phyloP scores from a whole-genome alignment of 2,797 vertebrate genomes.

The Telmatherina bonti region DNA sequence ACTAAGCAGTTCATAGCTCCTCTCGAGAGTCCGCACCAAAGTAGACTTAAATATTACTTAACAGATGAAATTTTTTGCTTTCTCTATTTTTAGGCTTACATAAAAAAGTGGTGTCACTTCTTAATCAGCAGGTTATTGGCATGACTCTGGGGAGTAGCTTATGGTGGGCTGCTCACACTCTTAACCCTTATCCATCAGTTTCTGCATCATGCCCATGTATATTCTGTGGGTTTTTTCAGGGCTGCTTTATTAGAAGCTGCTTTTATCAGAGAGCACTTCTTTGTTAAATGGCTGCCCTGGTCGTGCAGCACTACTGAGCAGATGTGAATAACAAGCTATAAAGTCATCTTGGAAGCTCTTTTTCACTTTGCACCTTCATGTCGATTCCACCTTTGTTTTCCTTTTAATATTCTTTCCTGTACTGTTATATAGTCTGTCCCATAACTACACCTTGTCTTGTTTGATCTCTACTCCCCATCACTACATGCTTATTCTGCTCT shows the following conservation, averaged over 20 bases:
- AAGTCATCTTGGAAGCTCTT: not conserved
- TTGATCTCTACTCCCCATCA: not conserved
- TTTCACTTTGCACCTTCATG: not conserved
- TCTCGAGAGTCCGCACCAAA: not conserved
- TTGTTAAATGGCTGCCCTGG: not conserved
- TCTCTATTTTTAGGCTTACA: not conserved
- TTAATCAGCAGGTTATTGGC: conserved; percentile 26
- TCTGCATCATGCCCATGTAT: not conserved
- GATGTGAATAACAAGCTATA: conserved; percentile 9
- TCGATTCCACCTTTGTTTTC: not conserved
- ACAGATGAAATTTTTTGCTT: conserved; percentile 6
- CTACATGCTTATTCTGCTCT: conserved; percentile 2
- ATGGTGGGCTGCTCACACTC: conserved; percentile 16
- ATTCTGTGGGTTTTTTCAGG: not conserved
- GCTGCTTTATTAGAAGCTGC: conserved; percentile 1
- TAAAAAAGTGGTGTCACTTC: not conserved
- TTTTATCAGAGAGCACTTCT: conserved; percentile 1
- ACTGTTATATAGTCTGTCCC: not conserved
- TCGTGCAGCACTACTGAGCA: not conserved
- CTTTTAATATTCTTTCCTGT: conserved; percentile 1
- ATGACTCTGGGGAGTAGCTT: conserved; percentile 46
- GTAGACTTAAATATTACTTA: conserved; percentile 1
- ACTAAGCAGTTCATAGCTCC: not conserved
- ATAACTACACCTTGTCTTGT: conserved; percentile 2
- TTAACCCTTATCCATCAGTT: conserved; percentile 11